Base-by-base conservation (phyloP, 2,888 invertebrate species). In the Pomacea canaliculata region DNA sequence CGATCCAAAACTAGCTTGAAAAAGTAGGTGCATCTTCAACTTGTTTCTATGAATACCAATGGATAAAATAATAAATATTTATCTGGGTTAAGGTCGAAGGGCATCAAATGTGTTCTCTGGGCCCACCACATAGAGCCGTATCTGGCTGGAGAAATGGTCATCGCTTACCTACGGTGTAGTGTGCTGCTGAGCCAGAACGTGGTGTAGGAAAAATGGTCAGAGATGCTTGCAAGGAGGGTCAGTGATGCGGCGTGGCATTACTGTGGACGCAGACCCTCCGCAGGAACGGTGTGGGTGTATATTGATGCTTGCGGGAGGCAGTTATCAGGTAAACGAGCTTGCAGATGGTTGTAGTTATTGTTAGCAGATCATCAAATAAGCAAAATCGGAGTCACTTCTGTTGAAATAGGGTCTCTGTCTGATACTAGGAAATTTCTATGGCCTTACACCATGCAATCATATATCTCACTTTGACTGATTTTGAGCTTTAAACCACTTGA, bases 181-280 rank as follows among this genome's bases (percentile, higher is more conserved):
- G 76, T 84, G 2, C 80, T 73, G 83, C 83, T 19, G 71, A 80
- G 13, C 73, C 76, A 23, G 80, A 37, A 27, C 1, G 70, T 80
- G 27, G 66, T 71, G 8, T 73, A 81, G 73, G 83, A 84, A 70
- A 78, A 81, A 27, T 83, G 83, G 83, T 75, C 73, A 1, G 79
- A 83, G 48, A 69, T 78, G 27, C 75, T 85, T 85, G 12, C 73
- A 74, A 74, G 16, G 84, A 76, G n/a, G n/a, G 69, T 85, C 8
- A 77, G 69, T 46, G 79, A 19, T 85, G 85, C 75, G 82, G 82
- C 68, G 84, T 77, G 85, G 85, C 18, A 76, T 85, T 27, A 83
- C 83, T 59, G 76, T 84, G 9, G 85, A 85, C 76, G n/a, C 70
- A 80, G 16, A 81, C 82, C 79, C 82, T 59, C 85, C 84, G 1